Evolutionary conservation across 2,113 vertebrate genomes (phyloP).

Genomic region (Chaetodon trifascialis): DNA sequence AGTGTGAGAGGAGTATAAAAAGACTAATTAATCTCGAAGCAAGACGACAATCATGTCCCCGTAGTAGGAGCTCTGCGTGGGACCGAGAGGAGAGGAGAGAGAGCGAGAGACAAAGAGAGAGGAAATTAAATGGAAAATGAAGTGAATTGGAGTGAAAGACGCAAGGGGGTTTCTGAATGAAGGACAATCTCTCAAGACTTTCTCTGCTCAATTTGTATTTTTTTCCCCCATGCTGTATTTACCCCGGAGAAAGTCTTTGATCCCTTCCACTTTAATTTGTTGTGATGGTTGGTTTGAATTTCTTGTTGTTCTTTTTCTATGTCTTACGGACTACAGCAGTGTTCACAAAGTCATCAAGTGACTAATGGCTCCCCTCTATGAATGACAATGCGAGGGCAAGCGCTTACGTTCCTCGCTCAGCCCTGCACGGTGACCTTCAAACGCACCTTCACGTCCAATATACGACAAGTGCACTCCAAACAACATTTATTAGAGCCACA

Average conservation of each 20-base stretch:
- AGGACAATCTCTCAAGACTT: conserved; percentile 78
- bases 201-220: conserved; percentile 70
- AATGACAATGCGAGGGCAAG: conserved; percentile 63
- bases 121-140: conserved; percentile 62
- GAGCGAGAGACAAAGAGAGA: conserved; percentile 65
- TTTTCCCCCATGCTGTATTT: conserved; percentile 53
- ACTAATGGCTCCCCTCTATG: conserved; percentile 65
- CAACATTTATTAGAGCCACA: conserved; percentile 36
- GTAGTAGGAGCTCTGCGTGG: conserved; percentile 59
- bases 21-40: conserved; percentile 77
- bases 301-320: conserved; percentile 68
- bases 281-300: conserved; percentile 81
- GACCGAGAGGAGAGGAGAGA: conserved; percentile 57
- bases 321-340: conserved; percentile 56
- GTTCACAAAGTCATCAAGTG: conserved; percentile 50
- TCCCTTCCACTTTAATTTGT: conserved; percentile 77
- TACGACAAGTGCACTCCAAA: conserved; percentile 49
- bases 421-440: conserved; percentile 60
- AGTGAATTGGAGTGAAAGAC: conserved; percentile 61
- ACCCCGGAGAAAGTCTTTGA: conserved; percentile 58
- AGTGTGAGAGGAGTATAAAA: conserved; percentile 65
- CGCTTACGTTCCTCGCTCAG: conserved; percentile 27
- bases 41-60: conserved; percentile 85
- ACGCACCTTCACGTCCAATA: conserved; percentile 59
- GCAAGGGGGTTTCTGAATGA: conserved; percentile 56